phyloP scores from a whole-genome alignment of 2,113 vertebrate species.

The Pterocles gutturalis region DNA sequence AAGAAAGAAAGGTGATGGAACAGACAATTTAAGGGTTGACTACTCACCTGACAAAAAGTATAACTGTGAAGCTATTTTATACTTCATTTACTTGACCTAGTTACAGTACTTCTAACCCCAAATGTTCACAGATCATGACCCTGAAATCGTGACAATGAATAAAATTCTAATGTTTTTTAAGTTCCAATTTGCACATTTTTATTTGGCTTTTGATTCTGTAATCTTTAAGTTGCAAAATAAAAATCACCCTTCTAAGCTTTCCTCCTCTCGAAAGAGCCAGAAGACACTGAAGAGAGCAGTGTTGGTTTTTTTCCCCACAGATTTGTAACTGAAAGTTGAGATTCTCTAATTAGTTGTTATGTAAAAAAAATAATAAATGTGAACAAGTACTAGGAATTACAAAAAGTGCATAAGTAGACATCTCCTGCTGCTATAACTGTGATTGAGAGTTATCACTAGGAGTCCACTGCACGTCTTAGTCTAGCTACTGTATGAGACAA shows the following conservation, averaged over 20 bases:
- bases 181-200: not conserved
- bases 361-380: not conserved
- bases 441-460: no score
- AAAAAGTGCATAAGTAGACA: not conserved
- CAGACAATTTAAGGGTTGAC: conserved; percentile 40
- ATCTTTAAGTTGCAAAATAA: not conserved
- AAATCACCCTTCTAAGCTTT: not conserved
- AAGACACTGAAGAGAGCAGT: not conserved
- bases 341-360: not conserved
- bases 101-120: not conserved
- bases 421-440: not conserved
- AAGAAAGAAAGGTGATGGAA: conserved; percentile 8
- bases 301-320: fast-evolving
- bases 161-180: not conserved
- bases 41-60: conserved; percentile 44
- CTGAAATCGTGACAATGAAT: not conserved
- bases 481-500: not conserved
- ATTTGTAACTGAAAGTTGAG: not conserved
- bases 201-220: not conserved
- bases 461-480: not conserved
- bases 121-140: not conserved
- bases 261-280: not conserved
- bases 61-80: conserved; percentile 54
- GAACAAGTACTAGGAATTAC: not conserved
- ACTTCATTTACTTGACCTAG: conserved; percentile 46